These are phyloP conservation scores for Hermodice carunculata DNA, from an alignment of 2,888 invertebrate species.

Conservation along the genomic window DNA sequence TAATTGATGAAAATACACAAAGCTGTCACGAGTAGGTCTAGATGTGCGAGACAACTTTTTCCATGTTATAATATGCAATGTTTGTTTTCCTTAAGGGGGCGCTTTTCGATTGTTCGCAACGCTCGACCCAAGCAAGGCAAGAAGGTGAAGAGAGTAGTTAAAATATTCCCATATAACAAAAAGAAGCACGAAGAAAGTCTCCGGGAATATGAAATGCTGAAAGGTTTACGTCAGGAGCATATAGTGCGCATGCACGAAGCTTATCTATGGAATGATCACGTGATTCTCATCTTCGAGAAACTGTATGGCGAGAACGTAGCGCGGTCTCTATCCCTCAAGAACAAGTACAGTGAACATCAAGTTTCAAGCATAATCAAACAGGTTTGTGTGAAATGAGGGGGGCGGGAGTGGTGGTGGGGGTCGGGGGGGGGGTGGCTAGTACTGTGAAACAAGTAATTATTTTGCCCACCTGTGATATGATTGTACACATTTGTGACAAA, in stretches of 20 bases:
- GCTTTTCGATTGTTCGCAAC: slow-evolving; percentile 81
- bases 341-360: slow-evolving; percentile 93
- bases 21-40: no score
- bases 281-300: slow-evolving; percentile 71
- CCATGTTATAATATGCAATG: no score
- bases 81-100: slow-evolving; percentile 75
- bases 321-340: slow-evolving; percentile 87
- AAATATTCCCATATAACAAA: slow-evolving; percentile 74
- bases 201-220: slow-evolving; percentile 86
- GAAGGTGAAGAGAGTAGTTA: slow-evolving; percentile 85
- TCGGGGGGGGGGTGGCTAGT: no score
- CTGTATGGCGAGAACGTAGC: slow-evolving; percentile 91
- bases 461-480: no score
- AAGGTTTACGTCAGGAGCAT: slow-evolving; percentile 78
- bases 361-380: slow-evolving; percentile 90
- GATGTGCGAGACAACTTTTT: no score
- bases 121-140: slow-evolving; percentile 54
- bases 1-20: no score
- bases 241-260: slow-evolving; percentile 75
- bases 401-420: no score
- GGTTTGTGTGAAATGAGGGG: slow-evolving; percentile 69
- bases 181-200: slow-evolving; percentile 73
- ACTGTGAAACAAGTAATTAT: no score
- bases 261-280: slow-evolving; percentile 69
- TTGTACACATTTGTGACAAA: no score